Conservation (phyloP, 1,140 invertebrate genomes). For the Drosophila kurseongensis region DNA sequence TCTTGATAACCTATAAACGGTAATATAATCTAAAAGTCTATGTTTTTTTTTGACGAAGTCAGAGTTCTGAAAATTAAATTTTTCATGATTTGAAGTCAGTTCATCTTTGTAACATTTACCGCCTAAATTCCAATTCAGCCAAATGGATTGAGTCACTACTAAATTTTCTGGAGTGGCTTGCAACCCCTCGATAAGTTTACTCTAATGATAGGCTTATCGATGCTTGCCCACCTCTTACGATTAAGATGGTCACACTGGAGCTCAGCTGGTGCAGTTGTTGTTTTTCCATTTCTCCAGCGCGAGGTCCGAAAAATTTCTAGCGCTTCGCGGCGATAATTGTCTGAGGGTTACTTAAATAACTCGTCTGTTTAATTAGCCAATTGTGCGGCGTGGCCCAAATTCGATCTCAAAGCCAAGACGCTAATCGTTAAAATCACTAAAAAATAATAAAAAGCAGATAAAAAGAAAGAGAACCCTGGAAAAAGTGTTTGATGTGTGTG, state of each 20-base stretch:
- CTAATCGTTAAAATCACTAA: conserved; percentile 3
- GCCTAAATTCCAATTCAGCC: neutral
- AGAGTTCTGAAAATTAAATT: neutral
- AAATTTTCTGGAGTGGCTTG: neutral
- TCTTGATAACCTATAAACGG: too few species aligned
- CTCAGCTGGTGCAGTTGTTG: conserved; percentile 26
- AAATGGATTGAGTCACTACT: neutral
- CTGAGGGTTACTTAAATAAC: conserved; percentile 14
- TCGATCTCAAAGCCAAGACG: conserved; percentile 15
- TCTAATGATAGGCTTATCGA: neutral
- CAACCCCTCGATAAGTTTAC: neutral
- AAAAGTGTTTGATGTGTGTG: conserved; percentile 58
- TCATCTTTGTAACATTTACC: neutral
- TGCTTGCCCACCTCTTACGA: neutral
- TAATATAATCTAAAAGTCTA: too few species aligned
- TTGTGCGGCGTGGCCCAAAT: conserved; percentile 10
- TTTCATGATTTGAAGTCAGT: neutral
- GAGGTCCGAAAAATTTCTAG: conserved; percentile 11
- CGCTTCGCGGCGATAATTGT: conserved; percentile 8
- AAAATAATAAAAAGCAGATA: conserved; percentile 8
- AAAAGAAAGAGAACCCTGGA: conserved; percentile 44
- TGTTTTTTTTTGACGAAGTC: too few species aligned
- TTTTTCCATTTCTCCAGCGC: conserved; percentile 30
- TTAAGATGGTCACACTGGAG: neutral
- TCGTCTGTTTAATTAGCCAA: conserved; percentile 20